These are phyloP conservation scores for Paralichthys olivaceus DNA, from an alignment of 2,113 vertebrate genomes.

Conservation along the genomic window DNA sequence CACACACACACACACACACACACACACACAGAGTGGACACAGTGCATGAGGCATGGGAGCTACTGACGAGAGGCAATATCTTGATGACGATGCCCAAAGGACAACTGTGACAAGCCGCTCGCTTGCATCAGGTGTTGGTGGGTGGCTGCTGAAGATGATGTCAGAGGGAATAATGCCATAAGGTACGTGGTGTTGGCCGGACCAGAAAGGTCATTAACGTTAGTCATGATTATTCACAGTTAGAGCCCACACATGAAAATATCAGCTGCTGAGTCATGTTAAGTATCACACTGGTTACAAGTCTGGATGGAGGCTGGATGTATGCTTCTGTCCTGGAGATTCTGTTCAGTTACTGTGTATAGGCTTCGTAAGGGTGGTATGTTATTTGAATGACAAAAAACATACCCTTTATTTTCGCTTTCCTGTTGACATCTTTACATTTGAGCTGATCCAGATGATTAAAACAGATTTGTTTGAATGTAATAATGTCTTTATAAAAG, in stretches of 20 bases:
- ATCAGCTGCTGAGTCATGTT: conserved; percentile 68
- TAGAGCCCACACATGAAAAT: conserved; percentile 64
- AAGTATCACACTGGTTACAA: conserved; percentile 40
- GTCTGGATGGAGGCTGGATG: conserved; percentile 31
- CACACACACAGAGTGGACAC: background rate
- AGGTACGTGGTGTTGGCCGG: conserved; percentile 35
- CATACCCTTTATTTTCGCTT: no score
- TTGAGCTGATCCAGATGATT: no score
- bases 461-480: no score
- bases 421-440: no score
- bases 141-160: conserved; percentile 56
- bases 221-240: conserved; percentile 75
- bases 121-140: conserved; percentile 60
- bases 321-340: conserved; percentile 2
- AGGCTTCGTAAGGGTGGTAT: no score
- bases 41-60: background rate
- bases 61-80: background rate
- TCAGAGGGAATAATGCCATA: conserved; percentile 46
- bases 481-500: no score
- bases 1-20: background rate
- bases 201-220: conserved; percentile 69
- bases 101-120: conserved; percentile 22
- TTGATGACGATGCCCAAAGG: conserved; percentile 33
- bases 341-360: background rate
- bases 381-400: no score